phyloP scores from a whole-genome alignment of 2,888 invertebrate genomes.

The Scaptomyza flava region DNA sequence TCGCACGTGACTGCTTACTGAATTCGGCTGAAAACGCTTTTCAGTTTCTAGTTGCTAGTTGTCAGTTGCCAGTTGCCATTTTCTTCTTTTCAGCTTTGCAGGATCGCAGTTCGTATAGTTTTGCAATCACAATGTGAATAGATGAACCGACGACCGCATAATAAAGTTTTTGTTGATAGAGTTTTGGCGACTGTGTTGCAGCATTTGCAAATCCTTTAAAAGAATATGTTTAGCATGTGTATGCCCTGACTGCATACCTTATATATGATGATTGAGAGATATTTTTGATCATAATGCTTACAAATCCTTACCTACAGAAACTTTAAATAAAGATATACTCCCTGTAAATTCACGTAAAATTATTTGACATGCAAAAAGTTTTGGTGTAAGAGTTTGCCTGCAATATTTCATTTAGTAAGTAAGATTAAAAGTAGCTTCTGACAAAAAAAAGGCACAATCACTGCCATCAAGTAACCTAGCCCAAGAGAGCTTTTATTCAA shows the following conservation, averaged over 20 bases:
- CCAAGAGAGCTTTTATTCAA: no score
- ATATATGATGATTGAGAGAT: no score
- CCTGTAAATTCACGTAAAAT: no score
- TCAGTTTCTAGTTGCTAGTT: constrained; percentile 30
- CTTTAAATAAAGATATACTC: no score
- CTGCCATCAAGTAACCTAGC: no score
- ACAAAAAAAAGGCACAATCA: no score
- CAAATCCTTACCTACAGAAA: no score
- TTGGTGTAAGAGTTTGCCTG: no score
- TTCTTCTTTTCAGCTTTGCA: constrained; percentile 8
- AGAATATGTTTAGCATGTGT: neutral
- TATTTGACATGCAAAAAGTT: no score
- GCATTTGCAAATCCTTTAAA: neutral
- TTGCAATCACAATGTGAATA: constrained; percentile 31
- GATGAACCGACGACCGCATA: constrained; percentile 26
- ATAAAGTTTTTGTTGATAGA: neutral
- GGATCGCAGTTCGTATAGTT: constrained; percentile 16
- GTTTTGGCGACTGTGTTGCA: neutral
- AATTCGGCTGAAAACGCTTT: constrained; percentile 45
- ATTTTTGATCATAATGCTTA: no score
- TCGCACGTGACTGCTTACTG: constrained; percentile 76
- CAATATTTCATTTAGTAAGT: no score
- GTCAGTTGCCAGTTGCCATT: constrained; percentile 4
- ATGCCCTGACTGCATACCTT: neutral
- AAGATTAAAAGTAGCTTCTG: no score